A percentile compares a stretch with the other conserved stretches of the same genome.
Evolutionary conservation across 2,113 vertebrate species (phyloP).

Genomic region (Ciconia boyciana): DNA sequence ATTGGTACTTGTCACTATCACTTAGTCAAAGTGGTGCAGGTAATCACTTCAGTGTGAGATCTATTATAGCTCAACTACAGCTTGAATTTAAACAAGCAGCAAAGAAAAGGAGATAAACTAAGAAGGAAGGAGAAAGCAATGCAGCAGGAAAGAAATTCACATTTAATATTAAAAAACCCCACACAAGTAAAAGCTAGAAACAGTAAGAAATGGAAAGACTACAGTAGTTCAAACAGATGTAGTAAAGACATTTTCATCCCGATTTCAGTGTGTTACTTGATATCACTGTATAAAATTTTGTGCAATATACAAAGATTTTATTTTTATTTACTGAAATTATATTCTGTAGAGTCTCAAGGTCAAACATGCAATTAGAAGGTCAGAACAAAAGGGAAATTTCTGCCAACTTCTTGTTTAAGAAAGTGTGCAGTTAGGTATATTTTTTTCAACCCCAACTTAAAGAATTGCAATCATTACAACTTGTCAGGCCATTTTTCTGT

Average conservation of each 20-base stretch:
- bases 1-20: not conserved
- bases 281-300: not conserved
- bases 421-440: accelerated
- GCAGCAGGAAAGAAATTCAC: not conserved
- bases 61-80: not conserved
- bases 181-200: not conserved
- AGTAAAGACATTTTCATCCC: not conserved
- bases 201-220: not conserved
- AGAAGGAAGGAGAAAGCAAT: not conserved
- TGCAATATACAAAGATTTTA: not conserved
- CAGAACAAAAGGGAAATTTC: not conserved
- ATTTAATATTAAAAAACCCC: not conserved
- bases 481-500: not conserved
- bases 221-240: not conserved
- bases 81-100: not conserved
- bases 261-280: not conserved
- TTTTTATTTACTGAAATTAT: not conserved
- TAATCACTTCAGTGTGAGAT: not conserved
- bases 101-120: not conserved
- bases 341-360: not conserved
- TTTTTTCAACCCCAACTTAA: not conserved
- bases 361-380: not conserved
- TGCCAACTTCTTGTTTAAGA: not conserved
- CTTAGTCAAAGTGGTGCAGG: not conserved
- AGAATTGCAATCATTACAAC: not conserved